phyloP scores from a whole-genome alignment of 2,888 invertebrate genomes.

The Dione juno region DNA sequence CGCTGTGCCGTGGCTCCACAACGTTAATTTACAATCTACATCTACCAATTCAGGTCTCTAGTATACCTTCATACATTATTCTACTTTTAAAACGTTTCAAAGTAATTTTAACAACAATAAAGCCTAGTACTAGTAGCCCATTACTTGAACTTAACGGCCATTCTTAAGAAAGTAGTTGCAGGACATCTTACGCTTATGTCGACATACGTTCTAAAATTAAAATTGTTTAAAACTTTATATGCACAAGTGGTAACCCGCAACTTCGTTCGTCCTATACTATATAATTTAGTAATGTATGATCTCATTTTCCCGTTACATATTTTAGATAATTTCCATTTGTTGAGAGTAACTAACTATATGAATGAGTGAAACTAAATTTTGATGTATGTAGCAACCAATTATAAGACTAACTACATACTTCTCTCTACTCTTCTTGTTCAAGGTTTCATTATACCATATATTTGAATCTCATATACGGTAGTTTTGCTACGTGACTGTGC shows the following conservation, averaged over 20 bases:
- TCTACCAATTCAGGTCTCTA: too few species aligned
- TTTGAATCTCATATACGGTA: slow-evolving; percentile 13
- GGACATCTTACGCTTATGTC: neutral
- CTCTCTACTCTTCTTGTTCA: neutral
- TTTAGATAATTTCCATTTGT: too few species aligned
- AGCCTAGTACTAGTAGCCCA: neutral
- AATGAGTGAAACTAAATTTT: too few species aligned
- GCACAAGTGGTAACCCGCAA: too few species aligned
- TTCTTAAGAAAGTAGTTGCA: slow-evolving; percentile 3
- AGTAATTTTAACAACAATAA: slow-evolving; percentile 6
- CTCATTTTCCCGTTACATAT: too few species aligned
- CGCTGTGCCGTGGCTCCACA: too few species aligned
- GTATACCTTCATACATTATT: neutral
- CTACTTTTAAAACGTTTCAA: neutral
- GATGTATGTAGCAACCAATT: too few species aligned
- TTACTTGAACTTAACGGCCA: slow-evolving; percentile 10
- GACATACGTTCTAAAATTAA: slow-evolving; percentile 2
- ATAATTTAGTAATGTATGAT: too few species aligned
- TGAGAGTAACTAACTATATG: too few species aligned
- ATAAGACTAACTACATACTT: too few species aligned
- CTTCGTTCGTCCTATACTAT: too few species aligned
- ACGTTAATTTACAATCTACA: too few species aligned
- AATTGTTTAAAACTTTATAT: neutral
- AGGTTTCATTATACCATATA: neutral
- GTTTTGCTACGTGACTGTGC: slow-evolving; percentile 20